Evolutionary conservation across 2,888 invertebrate species (phyloP), one percentile per base, ranked within the genome.

Genomic region (Lordiphosa andalusiaca): DNA sequence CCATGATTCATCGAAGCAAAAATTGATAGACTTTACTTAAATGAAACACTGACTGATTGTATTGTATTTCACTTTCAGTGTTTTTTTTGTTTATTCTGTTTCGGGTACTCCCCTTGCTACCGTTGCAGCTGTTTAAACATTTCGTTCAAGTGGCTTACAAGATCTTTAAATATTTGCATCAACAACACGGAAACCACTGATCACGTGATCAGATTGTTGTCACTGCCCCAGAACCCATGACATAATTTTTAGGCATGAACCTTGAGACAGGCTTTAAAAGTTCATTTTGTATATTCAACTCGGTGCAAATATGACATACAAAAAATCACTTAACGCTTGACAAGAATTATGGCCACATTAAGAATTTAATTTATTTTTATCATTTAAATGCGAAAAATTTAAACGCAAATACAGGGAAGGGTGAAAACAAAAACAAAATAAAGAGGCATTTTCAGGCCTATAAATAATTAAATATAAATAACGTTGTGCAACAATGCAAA

Each of bases 341-440:
- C 55, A 40, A 46, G 70, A 65, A 76, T 77, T 75, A 76, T 58
- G 63, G 73, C 35, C 73, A 62, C 48, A 80, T 77, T 83, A 77
- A 83, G 77, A 83, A 72, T 80, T 76, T 83, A 75, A 80, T 80
- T 83, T 76, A 77, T 83, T 75, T 70, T 64, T 70, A 76, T 70
- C 67, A 69, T 78, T 66, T 65, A 57, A 61, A 75, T 75, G 56
- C 60, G 54, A 57, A 62, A 51, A 62, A 53, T 65, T 53, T 53
- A 40, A 57, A 63, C 62, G 63, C 60, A 68, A 65, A 77, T 70
- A 63, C 72, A 60, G 51, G 62, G 67, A 65, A 70, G 6, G 7
- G 25, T 30, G 38, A 36, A 46, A 39, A 39, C 13, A 48, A 38
- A 41, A 44, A 59, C 19, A 59, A 39, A 49, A 52, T 61, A 7